A percentile compares a stretch with the other conserved stretches of the same genome.
phyloP scores from a whole-genome alignment of 37 sponge, comb jelly and placozoan species.

The Axinella damicornis region DNA sequence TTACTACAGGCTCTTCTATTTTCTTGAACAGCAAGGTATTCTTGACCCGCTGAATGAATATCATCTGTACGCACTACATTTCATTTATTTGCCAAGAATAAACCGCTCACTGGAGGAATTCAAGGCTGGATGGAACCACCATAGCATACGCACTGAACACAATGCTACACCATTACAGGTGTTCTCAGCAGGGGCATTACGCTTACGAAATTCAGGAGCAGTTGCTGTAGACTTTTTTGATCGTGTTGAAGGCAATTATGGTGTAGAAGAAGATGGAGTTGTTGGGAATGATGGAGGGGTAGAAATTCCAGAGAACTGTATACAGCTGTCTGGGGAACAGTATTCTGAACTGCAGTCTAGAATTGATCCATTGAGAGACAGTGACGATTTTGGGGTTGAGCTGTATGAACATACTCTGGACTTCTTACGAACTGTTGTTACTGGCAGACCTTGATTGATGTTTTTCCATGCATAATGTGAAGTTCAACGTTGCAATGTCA shows the following conservation, averaged over 20 bases:
- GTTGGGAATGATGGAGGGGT: neutral
- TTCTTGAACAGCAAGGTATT: slow-evolving; percentile 24
- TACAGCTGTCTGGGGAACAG: neutral
- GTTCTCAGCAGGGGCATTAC: slow-evolving; percentile 13
- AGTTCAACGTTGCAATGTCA: neutral
- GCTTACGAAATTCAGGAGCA: slow-evolving; percentile 17
- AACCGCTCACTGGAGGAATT: slow-evolving; percentile 29
- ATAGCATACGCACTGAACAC: slow-evolving; percentile 44
- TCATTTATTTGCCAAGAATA: slow-evolving; percentile 60
- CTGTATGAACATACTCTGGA: slow-evolving; percentile 10
- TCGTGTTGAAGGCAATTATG: slow-evolving; percentile 16
- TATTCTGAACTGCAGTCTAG: neutral
- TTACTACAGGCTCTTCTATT: slow-evolving; percentile 52
- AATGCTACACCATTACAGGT: slow-evolving; percentile 46
- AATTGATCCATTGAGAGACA: slow-evolving; percentile 10
- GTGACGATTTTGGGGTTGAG: slow-evolving; percentile 32
- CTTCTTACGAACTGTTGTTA: neutral
- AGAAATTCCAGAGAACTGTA: neutral
- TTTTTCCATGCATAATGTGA: neutral
- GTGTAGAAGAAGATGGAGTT: neutral
- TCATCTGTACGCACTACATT: slow-evolving; percentile 60
- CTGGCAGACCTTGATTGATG: neutral
- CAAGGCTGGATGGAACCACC: slow-evolving; percentile 49
- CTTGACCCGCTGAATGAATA: slow-evolving; percentile 43
- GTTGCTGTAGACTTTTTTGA: slow-evolving; percentile 42